Evolutionary conservation across 1,140 invertebrate species (phyloP).

Genomic region (Anagrus nilaparvatae): DNA sequence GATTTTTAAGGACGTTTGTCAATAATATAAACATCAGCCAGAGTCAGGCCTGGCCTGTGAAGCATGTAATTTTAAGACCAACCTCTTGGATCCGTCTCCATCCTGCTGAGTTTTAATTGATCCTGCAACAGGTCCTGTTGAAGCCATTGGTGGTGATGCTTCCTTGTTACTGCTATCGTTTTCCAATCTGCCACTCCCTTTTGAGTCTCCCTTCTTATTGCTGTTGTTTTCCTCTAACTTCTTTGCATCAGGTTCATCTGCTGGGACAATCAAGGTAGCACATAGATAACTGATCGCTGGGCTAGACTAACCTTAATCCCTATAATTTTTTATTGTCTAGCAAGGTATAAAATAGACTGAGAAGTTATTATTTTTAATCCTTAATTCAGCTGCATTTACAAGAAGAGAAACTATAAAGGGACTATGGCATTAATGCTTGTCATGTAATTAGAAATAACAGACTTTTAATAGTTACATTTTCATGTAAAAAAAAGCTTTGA

Average conservation of each 20-base stretch:
- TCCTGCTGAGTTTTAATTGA: constrained; percentile 41
- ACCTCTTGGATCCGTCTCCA: constrained; percentile 41
- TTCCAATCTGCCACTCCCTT: constrained; percentile 37
- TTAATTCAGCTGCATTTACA: too few species aligned
- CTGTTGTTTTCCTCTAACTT: constrained; percentile 35
- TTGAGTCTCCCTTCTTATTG: constrained; percentile 39
- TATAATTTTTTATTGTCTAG: too few species aligned
- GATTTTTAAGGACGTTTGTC: too few species aligned
- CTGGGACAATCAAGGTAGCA: constrained; percentile 46
- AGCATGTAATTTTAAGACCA: constrained; percentile 42
- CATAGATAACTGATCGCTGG: constrained; percentile 29
- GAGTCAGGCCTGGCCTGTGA: constrained; percentile 21
- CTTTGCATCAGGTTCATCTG: constrained; percentile 43
- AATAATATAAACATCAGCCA: too few species aligned
- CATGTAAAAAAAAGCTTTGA: constrained; percentile 8
- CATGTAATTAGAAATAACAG: constrained; percentile 8
- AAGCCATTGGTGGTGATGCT: constrained; percentile 19
- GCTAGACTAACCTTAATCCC: too few species aligned
- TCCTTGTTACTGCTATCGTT: constrained; percentile 34
- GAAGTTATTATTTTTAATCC: too few species aligned
- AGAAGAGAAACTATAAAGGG: constrained; percentile 23
- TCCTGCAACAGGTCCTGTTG: constrained; percentile 24
- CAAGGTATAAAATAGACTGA: too few species aligned
- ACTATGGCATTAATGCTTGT: constrained; percentile 15
- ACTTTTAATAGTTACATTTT: too few species aligned